Conservation (phyloP, 2,113 vertebrate genomes). For the Myotis davidii region DNA sequence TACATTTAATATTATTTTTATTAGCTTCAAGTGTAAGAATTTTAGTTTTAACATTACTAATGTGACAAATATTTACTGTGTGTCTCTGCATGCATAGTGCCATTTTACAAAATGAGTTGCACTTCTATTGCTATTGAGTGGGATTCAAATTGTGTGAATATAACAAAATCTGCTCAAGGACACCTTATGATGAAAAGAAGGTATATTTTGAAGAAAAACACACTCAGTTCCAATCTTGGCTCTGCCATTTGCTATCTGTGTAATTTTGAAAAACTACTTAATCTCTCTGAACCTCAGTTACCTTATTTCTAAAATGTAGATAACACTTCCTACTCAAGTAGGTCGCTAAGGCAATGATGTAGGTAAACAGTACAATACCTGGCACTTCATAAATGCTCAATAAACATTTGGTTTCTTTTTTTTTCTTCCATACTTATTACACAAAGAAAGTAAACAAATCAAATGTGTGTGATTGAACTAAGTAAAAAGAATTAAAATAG, state of each 20-base stretch:
- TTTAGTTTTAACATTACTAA: constrained; percentile 17
- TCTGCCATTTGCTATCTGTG: background rate
- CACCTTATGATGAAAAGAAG: background rate
- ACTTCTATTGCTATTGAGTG: background rate
- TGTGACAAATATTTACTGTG: constrained; percentile 16
- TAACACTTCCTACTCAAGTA: background rate
- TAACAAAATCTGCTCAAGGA: constrained; percentile 26
- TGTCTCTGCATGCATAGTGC: background rate
- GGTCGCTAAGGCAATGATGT: background rate
- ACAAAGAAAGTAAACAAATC: constrained; percentile 11
- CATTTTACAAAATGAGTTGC: background rate
- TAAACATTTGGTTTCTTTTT: constrained; percentile 7
- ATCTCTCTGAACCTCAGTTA: background rate
- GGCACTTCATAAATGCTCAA: constrained; percentile 9
- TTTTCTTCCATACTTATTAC: background rate
- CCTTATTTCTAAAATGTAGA: constrained; percentile 49
- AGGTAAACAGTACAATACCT: background rate
- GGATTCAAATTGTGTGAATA: background rate
- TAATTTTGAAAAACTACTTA: constrained; percentile 30
- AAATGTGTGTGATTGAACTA: background rate
- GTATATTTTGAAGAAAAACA: background rate
- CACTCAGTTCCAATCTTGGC: background rate
- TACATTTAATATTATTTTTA: background rate
- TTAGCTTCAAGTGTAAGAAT: background rate
- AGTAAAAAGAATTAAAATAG: constrained; percentile 47